Base-by-base conservation (phyloP, 2,797 vertebrate genomes). In the Pristis pectinata region DNA sequence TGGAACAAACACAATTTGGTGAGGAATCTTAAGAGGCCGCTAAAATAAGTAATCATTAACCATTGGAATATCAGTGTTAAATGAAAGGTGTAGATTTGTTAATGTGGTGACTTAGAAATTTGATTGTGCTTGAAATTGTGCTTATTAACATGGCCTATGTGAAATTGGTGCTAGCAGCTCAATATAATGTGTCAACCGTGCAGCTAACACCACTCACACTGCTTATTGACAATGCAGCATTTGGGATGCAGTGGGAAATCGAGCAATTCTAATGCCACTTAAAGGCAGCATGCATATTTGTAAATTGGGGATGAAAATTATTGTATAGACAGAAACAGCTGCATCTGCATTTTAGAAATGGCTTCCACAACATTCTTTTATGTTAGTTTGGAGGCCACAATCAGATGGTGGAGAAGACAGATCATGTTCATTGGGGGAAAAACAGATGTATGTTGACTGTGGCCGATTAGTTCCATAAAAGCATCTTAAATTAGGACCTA, bases 1-100 rank as follows among this genome's bases (percentile, higher is more conserved):
- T 99, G 98, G 98, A 99, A 98, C 97, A 98, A 97, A 96, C 96
- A 74, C 34, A 98, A 98, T 95, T 96, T 96, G 67, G 98, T 99
- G 96, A 96, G 97, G 97, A 72, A 94, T 37, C 41, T n/a, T 76
- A 64, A 22, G 59, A n/a, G n/a, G 59, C 91, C 41, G 49, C 8
- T 17, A 41, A 67, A 64, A 41, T 67, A 67, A 64, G 9, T 41
- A 53, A 59, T 87, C 17, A 34, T 5, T 3, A 67, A 91, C 37
- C 13, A 67, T 10, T n/a, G 13, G 6, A 61, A 34, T 7, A 37
- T n/a, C 34, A 7, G n/a, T 87, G 22, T 67, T 64, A 64, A 91
- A 24, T 37, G 34, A 37, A 22, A 9, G 19, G 0, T 9, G 22
- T 27, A 41, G 8, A 2, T 37, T 7, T 11, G 17, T 91, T 67